phyloP scores from a whole-genome alignment of 2,888 invertebrate species.

The Sinotaia quadrata region DNA sequence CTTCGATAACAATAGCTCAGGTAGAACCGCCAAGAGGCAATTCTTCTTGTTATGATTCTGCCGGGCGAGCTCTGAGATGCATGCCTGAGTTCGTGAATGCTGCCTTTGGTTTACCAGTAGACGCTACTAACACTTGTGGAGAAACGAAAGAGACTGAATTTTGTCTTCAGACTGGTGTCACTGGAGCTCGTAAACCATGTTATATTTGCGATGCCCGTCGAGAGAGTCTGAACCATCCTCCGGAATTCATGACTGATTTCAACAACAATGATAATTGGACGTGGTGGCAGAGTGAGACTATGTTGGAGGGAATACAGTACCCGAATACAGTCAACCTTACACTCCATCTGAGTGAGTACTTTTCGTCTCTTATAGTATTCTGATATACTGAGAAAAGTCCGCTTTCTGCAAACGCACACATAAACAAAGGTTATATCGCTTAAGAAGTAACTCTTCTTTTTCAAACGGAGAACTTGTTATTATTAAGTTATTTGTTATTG shows the following conservation, averaged over 20 bases:
- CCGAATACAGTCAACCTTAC: slow-evolving; percentile 95
- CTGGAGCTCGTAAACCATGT: slow-evolving; percentile 79
- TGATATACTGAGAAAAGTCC: too few relatives aligned
- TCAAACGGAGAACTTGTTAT: too few relatives aligned
- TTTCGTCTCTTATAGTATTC: background rate
- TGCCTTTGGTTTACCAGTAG: slow-evolving; percentile 89
- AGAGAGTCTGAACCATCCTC: slow-evolving; percentile 78
- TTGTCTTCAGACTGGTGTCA: slow-evolving; percentile 89
- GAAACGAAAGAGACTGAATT: slow-evolving; percentile 79
- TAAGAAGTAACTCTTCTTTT: too few relatives aligned
- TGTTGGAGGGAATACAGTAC: slow-evolving; percentile 92
- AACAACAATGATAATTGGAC: slow-evolving; percentile 79
- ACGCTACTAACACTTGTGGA: slow-evolving; percentile 97
- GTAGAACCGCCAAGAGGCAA: slow-evolving; percentile 27
- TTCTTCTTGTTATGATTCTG: slow-evolving; percentile 67
- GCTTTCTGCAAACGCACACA: too few relatives aligned
- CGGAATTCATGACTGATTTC: slow-evolving; percentile 89
- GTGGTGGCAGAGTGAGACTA: slow-evolving; percentile 82
- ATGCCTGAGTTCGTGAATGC: slow-evolving; percentile 97
- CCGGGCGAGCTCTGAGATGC: slow-evolving; percentile 81
- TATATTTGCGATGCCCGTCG: slow-evolving; percentile 78
- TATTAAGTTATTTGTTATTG: too few relatives aligned
- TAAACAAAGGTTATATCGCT: too few relatives aligned
- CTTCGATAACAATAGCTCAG: slow-evolving; percentile 18
- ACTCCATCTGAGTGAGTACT: slow-evolving; percentile 81